phyloP scores from a whole-genome alignment of 2,888 invertebrate species.

The Tholera decimalis region DNA sequence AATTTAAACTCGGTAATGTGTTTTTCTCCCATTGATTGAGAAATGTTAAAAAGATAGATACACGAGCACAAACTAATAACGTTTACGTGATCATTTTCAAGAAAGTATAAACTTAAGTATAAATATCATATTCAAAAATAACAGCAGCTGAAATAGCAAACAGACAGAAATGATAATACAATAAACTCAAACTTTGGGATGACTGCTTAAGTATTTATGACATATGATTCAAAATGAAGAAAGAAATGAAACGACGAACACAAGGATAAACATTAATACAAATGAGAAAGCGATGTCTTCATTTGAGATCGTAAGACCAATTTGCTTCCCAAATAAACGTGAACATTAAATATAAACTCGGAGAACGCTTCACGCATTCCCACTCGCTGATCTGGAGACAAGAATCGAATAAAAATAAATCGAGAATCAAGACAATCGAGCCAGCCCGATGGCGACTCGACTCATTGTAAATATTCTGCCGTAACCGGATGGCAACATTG shows the following conservation, averaged over 20 bases:
- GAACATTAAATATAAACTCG: constrained; percentile 66
- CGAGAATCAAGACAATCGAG: constrained; percentile 82
- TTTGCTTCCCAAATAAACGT: constrained; percentile 64
- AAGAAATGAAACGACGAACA: constrained; percentile 31
- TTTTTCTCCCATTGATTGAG: constrained; percentile 35
- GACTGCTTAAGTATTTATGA: constrained; percentile 46
- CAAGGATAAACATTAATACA: constrained; percentile 55
- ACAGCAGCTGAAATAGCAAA: constrained; percentile 22
- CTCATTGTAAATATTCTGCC: constrained; percentile 73
- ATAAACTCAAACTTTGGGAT: constrained; percentile 28
- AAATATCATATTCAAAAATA: constrained; percentile 28
- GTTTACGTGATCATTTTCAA: not conserved
- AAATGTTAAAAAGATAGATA: constrained; percentile 10
- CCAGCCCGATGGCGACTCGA: constrained; percentile 66
- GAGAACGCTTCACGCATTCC: constrained; percentile 73
- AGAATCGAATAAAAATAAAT: constrained; percentile 80
- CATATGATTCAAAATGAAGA: constrained; percentile 44
- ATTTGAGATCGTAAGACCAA: constrained; percentile 61
- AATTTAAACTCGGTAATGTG: constrained; percentile 27
- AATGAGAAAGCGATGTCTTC: constrained; percentile 61
- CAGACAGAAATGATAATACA: constrained; percentile 21
- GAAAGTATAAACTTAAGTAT: not conserved
- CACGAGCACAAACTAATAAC: not conserved
- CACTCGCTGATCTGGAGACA: constrained; percentile 70
- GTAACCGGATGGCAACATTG: constrained; percentile 69